These are phyloP conservation scores for Ganaspis brasiliensis DNA, from an alignment of 2,888 invertebrate species.

Conservation along the genomic window DNA sequence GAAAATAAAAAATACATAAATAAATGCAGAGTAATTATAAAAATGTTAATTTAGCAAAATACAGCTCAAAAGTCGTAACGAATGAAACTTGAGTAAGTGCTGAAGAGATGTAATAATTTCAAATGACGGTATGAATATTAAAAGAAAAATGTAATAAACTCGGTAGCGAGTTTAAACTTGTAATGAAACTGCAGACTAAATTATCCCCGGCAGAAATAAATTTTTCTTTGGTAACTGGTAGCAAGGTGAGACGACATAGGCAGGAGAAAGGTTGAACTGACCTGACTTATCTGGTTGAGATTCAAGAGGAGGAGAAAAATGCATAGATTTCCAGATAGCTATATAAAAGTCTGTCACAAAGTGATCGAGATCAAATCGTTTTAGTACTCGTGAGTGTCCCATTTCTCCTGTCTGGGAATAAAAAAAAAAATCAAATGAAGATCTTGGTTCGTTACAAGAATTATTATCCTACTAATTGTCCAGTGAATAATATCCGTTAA, in stretches of 20 bases:
- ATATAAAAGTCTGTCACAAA: slow-evolving; percentile 56
- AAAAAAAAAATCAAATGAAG: slow-evolving; percentile 49
- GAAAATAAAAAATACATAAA: too few species aligned
- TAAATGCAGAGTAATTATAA: too few species aligned
- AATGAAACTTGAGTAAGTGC: too few species aligned
- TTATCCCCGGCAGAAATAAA: background rate
- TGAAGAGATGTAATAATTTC: background rate
- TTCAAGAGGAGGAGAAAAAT: slow-evolving; percentile 46
- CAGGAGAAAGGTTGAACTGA: slow-evolving; percentile 58
- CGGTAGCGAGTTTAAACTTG: background rate
- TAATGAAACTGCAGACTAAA: background rate
- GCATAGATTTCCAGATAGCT: slow-evolving; percentile 43
- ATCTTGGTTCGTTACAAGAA: slow-evolving; percentile 49
- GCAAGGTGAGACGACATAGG: slow-evolving; percentile 44
- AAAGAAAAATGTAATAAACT: slow-evolving; percentile 1
- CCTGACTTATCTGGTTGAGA: slow-evolving; percentile 48
- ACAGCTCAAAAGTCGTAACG: background rate
- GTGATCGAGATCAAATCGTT: slow-evolving; percentile 51
- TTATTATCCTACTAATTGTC: background rate
- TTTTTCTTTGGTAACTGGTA: slow-evolving; percentile 1
- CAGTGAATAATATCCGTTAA: too few species aligned
- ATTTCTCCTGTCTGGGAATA: slow-evolving; percentile 35
- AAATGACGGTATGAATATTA: background rate
- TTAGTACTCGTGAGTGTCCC: slow-evolving; percentile 31
- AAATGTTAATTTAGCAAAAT: background rate